phyloP scores from a whole-genome alignment of 2,113 vertebrate genomes.

The Pyrgilauda ruficollis region DNA sequence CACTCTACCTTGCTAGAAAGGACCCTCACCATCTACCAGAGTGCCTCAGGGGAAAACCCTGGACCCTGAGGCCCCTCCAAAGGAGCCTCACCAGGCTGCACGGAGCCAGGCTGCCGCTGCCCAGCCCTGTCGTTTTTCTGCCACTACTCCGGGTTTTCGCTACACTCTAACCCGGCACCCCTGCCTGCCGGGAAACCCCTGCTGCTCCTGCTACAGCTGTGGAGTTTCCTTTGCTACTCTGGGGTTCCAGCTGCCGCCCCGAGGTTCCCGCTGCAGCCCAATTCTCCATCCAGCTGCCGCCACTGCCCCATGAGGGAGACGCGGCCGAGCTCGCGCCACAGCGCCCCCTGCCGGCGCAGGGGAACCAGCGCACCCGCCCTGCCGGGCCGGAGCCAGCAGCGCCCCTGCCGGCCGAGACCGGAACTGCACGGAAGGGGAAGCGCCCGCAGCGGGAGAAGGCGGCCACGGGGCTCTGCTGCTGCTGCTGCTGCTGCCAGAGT shows the following conservation, averaged over 20 bases:
- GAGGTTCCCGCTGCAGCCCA: neutral
- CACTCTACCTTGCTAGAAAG: neutral
- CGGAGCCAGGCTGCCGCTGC: rapidly evolving
- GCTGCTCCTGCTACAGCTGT: rapidly evolving
- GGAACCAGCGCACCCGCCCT: neutral
- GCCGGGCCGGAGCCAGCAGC: neutral
- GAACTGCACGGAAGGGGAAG: neutral
- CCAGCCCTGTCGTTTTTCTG: neutral
- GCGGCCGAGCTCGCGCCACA: neutral
- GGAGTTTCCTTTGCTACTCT: rapidly evolving
- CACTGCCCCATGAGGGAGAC: rapidly evolving
- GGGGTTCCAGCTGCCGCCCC: rapidly evolving
- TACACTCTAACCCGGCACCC: rapidly evolving
- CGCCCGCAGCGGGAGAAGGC: rapidly evolving
- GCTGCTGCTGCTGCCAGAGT: no score
- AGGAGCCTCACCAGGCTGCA: neutral
- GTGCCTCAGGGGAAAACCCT: neutral
- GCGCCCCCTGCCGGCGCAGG: neutral
- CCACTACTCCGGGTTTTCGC: neutral
- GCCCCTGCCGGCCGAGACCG: neutral
- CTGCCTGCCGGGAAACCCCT: neutral
- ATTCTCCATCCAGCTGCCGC: rapidly evolving
- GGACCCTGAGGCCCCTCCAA: neutral
- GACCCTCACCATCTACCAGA: no score
- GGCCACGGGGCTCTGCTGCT: neutral